Conservation (phyloP, 2,888 invertebrate species). For the Stramonita haemastoma region DNA sequence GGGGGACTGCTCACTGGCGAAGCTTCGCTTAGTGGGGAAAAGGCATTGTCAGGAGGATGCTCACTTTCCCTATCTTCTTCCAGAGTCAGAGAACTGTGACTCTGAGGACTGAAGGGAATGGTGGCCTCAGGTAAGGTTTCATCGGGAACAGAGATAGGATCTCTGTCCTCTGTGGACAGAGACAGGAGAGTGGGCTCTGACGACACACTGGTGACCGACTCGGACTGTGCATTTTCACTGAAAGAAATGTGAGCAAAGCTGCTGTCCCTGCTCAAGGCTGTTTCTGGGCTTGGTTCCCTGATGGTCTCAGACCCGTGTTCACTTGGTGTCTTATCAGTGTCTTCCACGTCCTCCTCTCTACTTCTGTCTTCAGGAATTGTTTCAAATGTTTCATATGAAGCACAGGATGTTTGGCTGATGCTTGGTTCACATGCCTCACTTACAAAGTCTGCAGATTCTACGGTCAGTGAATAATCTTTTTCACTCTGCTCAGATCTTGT, state of each 20-base stretch:
- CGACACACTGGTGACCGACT: conserved; percentile 31
- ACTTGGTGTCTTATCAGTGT: conserved; percentile 3
- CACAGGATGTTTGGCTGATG: background rate
- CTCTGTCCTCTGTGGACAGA: conserved; percentile 33
- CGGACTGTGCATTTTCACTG: conserved; percentile 19
- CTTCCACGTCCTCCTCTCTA: conserved; percentile 12
- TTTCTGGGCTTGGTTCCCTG: background rate
- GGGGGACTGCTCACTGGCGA: background rate
- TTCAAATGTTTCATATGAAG: conserved; percentile 17
- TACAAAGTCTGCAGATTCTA: background rate
- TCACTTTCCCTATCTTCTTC: conserved; percentile 22
- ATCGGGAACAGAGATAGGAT: background rate
- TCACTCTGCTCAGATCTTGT: background rate
- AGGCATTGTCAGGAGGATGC: background rate
- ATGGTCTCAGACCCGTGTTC: background rate
- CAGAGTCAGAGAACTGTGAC: conserved; percentile 23
- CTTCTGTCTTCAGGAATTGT: conserved; percentile 22
- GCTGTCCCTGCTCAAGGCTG: conserved; percentile 23
- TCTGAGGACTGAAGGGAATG: conserved; percentile 26
- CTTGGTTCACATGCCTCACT: background rate
- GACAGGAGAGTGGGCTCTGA: conserved; percentile 37
- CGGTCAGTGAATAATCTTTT: background rate
- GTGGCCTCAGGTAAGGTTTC: background rate
- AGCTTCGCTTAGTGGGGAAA: background rate
- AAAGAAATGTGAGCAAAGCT: conserved; percentile 7